Percentiles rank a stretch among this genome's conserved stretches.
Conservation (phyloP, 2,797 vertebrate species). For the Jordanella pulchra region DNA sequence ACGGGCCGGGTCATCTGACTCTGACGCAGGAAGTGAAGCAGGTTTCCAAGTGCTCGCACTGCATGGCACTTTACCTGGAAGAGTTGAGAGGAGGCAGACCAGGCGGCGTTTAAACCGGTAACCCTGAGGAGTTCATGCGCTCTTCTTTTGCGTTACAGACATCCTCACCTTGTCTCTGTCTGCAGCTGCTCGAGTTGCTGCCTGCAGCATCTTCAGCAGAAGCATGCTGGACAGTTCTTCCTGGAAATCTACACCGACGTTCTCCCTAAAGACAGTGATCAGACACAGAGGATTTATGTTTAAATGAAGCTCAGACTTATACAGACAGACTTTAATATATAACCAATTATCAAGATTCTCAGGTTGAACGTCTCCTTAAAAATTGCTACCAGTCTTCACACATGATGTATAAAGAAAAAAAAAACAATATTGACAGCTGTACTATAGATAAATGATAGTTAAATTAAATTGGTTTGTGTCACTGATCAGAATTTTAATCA, state of each 20-base stretch:
- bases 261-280: constrained; percentile 79
- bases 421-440: not conserved
- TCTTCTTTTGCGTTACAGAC: not conserved
- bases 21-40: constrained; percentile 91
- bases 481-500: not conserved
- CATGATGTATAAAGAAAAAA: not conserved
- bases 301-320: not conserved
- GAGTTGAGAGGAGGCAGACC: not conserved
- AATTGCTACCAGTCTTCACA: not conserved
- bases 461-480: not conserved
- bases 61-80: constrained; percentile 93
- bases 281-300: not conserved
- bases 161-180: constrained; percentile 92
- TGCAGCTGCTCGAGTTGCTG: constrained; percentile 86
- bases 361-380: not conserved
- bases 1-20: constrained; percentile 85
- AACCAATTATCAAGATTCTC: not conserved
- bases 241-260: constrained; percentile 88
- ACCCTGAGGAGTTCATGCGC: not conserved
- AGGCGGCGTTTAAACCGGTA: not conserved
- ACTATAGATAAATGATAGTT: not conserved
- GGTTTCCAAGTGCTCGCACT: constrained; percentile 91
- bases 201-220: constrained; percentile 90
- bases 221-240: constrained; percentile 93
- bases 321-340: not conserved